Evolutionary conservation across 64 coral and sea anemone species (phyloP).

Genomic region (Orbicella faveolata): DNA sequence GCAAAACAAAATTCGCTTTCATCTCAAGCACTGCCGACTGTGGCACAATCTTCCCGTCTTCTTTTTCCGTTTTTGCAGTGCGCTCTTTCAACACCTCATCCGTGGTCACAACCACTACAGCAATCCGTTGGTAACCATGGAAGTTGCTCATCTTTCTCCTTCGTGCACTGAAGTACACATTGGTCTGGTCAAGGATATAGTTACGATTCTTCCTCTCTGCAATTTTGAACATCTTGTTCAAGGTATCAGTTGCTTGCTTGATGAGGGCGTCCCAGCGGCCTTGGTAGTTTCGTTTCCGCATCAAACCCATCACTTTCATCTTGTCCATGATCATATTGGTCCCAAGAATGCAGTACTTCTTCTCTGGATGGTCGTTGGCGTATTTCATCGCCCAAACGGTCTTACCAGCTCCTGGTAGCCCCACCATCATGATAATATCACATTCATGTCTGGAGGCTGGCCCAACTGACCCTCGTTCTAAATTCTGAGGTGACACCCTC

Average conservation of each 20-base stretch:
- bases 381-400: conserved; percentile 83
- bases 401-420: conserved; percentile 75
- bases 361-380: conserved; percentile 13
- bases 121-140: conserved; percentile 65
- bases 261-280: conserved; percentile 94
- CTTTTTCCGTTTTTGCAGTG: conserved; percentile 52
- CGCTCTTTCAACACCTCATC: conserved; percentile 72
- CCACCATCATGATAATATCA: conserved; percentile 96
- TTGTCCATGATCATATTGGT: conserved; percentile 89
- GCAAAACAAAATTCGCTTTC: conserved; percentile 92
- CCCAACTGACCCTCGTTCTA: conserved; percentile 42
- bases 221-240: conserved; percentile 80
- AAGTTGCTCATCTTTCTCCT: conserved; percentile 86
- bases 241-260: conserved; percentile 82
- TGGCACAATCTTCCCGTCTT: conserved; percentile 86
- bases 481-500: conserved; percentile 8
- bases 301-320: conserved; percentile 92
- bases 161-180: conserved; percentile 88
- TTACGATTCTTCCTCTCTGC: conserved; percentile 72
- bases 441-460: conserved; percentile 59
- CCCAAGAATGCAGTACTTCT: conserved; percentile 78
- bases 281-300: conserved; percentile 81
- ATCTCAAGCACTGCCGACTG: conserved; percentile 88
- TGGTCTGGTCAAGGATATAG: conserved; percentile 92
- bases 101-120: conserved; percentile 74